These are phyloP conservation scores for Acanthacorydalis orientalis DNA, from an alignment of 2,888 invertebrate genomes.

Conservation along the genomic window DNA sequence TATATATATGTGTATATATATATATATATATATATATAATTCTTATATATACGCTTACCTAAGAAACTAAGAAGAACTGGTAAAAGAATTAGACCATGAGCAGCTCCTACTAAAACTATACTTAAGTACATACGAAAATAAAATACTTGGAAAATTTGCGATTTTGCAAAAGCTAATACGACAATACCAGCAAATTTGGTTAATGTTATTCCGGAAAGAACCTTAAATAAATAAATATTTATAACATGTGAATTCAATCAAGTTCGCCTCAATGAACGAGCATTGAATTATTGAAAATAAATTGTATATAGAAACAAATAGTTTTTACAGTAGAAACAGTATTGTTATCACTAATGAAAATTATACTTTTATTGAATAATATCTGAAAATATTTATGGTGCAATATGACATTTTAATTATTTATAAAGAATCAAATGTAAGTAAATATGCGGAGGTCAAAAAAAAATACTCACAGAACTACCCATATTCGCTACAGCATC, in stretches of 20 bases:
- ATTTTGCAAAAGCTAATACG: constrained; percentile 82
- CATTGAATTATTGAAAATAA: neutral
- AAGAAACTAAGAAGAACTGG: constrained; percentile 77
- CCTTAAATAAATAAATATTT: constrained; percentile 25
- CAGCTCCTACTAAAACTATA: constrained; percentile 79
- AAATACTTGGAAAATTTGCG: constrained; percentile 78
- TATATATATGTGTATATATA: too few species aligned
- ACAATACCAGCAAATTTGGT: constrained; percentile 86
- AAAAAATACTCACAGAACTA: constrained; percentile 48
- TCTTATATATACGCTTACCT: constrained; percentile 24
- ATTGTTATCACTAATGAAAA: too few species aligned
- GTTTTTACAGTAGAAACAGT: too few species aligned
- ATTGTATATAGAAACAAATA: too few species aligned
- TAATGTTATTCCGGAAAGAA: constrained; percentile 85
- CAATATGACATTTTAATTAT: neutral
- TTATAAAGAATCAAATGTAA: too few species aligned
- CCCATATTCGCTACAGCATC: constrained; percentile 70
- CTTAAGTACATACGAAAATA: constrained; percentile 95
- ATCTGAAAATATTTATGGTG: too few species aligned
- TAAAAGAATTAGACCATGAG: constrained; percentile 80
- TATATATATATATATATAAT: neutral
- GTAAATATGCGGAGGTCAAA: too few species aligned
- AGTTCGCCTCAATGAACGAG: neutral
- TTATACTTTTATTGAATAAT: too few species aligned
- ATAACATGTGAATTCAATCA: neutral